These are phyloP conservation scores for Leptocoma aspasia DNA, from an alignment of 2,113 vertebrate genomes.

Conservation along the genomic window DNA sequence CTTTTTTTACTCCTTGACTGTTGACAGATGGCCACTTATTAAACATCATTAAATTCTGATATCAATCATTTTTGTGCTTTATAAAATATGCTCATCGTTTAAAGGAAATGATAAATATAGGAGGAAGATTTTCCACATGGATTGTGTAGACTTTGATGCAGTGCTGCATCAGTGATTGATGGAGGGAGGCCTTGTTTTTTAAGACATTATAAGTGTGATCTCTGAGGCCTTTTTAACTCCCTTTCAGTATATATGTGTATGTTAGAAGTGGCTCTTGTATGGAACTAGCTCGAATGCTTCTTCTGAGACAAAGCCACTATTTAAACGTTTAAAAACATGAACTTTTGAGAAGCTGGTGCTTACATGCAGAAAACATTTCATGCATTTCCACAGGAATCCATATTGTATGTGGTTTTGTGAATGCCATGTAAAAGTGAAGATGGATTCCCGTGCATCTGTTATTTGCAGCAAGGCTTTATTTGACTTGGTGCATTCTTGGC, in stretches of 20 bases:
- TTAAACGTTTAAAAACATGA: slow-evolving; percentile 1
- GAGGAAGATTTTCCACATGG: background rate
- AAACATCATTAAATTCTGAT: slow-evolving; percentile 80
- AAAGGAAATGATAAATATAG: background rate
- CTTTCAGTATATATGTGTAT: rapidly evolving
- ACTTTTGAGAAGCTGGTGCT: background rate
- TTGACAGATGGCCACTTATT: slow-evolving; percentile 86
- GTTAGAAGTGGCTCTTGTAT: background rate
- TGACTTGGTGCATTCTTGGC: background rate
- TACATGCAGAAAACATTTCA: background rate
- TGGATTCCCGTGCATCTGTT: background rate
- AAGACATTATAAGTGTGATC: background rate
- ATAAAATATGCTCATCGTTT: slow-evolving; percentile 28
- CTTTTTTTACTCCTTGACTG: slow-evolving; percentile 66
- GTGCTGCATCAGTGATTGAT: background rate
- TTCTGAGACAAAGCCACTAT: slow-evolving; percentile 8
- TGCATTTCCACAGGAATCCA: background rate
- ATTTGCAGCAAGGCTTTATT: background rate
- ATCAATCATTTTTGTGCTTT: slow-evolving; percentile 71
- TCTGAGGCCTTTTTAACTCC: background rate
- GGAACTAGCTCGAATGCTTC: background rate
- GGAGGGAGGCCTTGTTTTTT: background rate
- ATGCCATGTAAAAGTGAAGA: background rate
- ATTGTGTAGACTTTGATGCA: background rate
- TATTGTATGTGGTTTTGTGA: background rate